Evolutionary conservation across 1,140 invertebrate species (phyloP), one percentile per base, ranked within the genome.

Genomic region (Heterodera schachtii): DNA sequence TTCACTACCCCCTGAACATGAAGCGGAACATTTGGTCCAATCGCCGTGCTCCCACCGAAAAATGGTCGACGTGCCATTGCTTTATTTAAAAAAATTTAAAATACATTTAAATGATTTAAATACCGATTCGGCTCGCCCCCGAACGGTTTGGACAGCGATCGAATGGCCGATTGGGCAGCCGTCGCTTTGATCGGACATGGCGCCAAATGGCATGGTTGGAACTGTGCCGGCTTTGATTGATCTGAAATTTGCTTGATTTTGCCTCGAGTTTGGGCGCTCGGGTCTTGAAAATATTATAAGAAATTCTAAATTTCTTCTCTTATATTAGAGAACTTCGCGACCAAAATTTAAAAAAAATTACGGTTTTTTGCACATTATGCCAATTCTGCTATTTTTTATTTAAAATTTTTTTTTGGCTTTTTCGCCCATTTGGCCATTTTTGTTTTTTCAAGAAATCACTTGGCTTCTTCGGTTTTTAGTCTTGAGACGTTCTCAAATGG

Each of bases 21-120:
- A 95, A 1, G 95, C 95, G 87, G 95, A 97, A 91, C 96, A 98
- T 81, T 94, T 93, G 1, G 95, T 96, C 86, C 92, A 92, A 11
- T 92, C 92, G n/a, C 88, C 86, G 9, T 90, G 88, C 73, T 90
- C 87, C 92, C 92, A 93, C 11, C 81, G 75, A 70, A 80, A 83
- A 71, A 46, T 9, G 64, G 52, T 67, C 46, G 49, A 6, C 49
- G 21, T 69, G 81, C 60, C 60, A 73, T 70, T 31, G 31, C 31
- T 44, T 74, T 21, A 7, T 57, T 49, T 49, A 80, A 47, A 78
- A 81, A 76, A 76, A 52, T 52, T 52, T 52, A 8, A 52, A 52
- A 52, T 52, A 0, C 49, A 52, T 52, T 52, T 52, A 52, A 52
- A 8, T n/a, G n/a, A n/a, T n/a, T 31, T 31, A 31, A 31, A 31